Conservation (phyloP, 1,140 invertebrate genomes). For the Nasonia giraulti region DNA sequence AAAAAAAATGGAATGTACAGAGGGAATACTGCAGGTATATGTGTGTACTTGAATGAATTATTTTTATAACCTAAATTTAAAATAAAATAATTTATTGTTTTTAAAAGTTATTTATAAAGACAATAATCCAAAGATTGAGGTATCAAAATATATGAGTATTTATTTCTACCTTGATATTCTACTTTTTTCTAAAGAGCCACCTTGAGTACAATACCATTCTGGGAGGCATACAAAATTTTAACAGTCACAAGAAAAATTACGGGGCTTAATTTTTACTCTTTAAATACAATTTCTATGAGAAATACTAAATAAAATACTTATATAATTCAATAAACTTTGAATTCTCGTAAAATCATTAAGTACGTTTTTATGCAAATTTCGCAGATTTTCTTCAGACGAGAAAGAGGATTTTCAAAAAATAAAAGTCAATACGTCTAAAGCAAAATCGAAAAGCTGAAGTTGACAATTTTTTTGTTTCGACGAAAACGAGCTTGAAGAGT, state of each 20-base stretch:
- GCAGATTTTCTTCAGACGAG: constrained; percentile 15
- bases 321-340: constrained; percentile 26
- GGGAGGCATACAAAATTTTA: constrained; percentile 25
- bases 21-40: not conserved
- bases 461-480: constrained; percentile 13
- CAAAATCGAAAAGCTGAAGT: not conserved
- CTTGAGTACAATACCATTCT: constrained; percentile 39
- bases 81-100: not conserved
- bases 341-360: constrained; percentile 32
- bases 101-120: not conserved
- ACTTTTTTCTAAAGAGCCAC: constrained; percentile 36
- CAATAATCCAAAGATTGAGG: not conserved
- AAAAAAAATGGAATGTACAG: not conserved
- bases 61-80: no score
- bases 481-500: constrained; percentile 37
- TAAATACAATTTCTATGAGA: constrained; percentile 38
- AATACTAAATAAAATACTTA: constrained; percentile 27
- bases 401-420: not conserved
- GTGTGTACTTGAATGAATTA: not conserved
- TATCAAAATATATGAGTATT: not conserved
- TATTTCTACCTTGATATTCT: constrained; percentile 30
- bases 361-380: constrained; percentile 17
- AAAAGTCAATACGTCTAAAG: not conserved
- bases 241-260: constrained; percentile 46
- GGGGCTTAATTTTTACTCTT: constrained; percentile 28